These are phyloP conservation scores for Leptinotarsa tumamoca DNA, from an alignment of 2,888 invertebrate genomes.

Conservation along the genomic window DNA sequence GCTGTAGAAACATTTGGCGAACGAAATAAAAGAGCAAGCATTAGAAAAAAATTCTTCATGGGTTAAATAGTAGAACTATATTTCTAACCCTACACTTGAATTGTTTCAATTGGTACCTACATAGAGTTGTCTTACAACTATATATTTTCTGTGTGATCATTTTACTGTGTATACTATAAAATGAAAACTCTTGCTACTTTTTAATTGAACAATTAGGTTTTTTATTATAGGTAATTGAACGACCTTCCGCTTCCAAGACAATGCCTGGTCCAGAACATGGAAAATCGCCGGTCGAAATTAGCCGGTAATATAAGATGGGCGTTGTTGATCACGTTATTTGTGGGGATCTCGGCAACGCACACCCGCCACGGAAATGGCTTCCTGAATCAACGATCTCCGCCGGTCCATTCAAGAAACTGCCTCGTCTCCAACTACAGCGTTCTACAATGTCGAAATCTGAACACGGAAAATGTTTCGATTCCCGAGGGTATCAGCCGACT, in stretches of 20 bases:
- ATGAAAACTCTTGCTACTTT: too few species aligned
- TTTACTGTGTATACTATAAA: too few species aligned
- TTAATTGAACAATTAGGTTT: background rate
- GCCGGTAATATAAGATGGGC: conserved; percentile 52
- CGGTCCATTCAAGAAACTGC: conserved; percentile 40
- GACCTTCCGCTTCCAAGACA: conserved; percentile 43
- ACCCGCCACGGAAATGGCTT: conserved; percentile 54
- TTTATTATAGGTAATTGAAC: conserved; percentile 26
- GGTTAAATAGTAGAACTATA: too few species aligned
- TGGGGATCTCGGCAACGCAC: conserved; percentile 48
- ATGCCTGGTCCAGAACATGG: conserved; percentile 59
- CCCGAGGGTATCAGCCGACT: conserved; percentile 66
- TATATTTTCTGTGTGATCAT: too few species aligned
- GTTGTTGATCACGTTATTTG: conserved; percentile 47
- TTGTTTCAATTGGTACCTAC: too few species aligned
- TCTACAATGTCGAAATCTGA: conserved; percentile 51
- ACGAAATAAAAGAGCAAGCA: too few species aligned
- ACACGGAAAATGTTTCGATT: conserved; percentile 47
- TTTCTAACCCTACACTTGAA: too few species aligned
- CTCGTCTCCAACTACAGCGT: conserved; percentile 40
- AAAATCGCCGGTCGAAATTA: conserved; percentile 57
- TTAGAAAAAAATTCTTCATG: too few species aligned
- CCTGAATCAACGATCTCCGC: conserved; percentile 39
- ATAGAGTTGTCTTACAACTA: too few species aligned
- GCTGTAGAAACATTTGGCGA: too few species aligned